Conservation (phyloP, 1,140 invertebrate species). For the Brachionus rubens region DNA sequence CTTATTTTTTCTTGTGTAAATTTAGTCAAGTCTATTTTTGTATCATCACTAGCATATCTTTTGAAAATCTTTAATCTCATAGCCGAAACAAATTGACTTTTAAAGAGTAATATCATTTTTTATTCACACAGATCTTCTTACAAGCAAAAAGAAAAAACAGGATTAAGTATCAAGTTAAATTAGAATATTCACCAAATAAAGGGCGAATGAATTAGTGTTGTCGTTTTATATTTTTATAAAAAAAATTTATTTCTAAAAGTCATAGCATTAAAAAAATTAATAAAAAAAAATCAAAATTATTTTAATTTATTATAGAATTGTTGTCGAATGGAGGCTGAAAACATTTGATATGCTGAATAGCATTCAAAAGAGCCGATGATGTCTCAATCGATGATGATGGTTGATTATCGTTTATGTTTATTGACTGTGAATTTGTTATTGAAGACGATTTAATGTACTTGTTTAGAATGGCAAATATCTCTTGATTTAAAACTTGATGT, state of each 20-base stretch:
- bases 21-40: slow-evolving; percentile 50
- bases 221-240: background rate
- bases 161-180: too few relatives aligned
- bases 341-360: slow-evolving; percentile 79
- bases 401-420: background rate
- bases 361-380: background rate
- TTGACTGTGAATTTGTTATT: background rate
- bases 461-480: slow-evolving; percentile 94
- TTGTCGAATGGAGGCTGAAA: slow-evolving; percentile 89
- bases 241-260: slow-evolving; percentile 27
- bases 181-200: slow-evolving; percentile 29
- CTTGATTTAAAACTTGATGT: slow-evolving; percentile 96
- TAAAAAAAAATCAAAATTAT: background rate
- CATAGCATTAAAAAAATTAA: background rate
- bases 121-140: too few relatives aligned
- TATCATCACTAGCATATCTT: background rate
- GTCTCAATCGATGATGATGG: background rate
- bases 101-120: too few relatives aligned
- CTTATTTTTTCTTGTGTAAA: slow-evolving; percentile 72
- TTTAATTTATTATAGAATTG: background rate
- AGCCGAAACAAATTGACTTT: background rate
- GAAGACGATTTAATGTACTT: slow-evolving; percentile 78
- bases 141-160: too few relatives aligned
- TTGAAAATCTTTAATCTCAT: background rate
- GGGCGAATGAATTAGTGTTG: background rate